These are phyloP conservation scores for Pyrrhosoma nymphula DNA, from an alignment of 2,888 invertebrate species.

Conservation along the genomic window DNA sequence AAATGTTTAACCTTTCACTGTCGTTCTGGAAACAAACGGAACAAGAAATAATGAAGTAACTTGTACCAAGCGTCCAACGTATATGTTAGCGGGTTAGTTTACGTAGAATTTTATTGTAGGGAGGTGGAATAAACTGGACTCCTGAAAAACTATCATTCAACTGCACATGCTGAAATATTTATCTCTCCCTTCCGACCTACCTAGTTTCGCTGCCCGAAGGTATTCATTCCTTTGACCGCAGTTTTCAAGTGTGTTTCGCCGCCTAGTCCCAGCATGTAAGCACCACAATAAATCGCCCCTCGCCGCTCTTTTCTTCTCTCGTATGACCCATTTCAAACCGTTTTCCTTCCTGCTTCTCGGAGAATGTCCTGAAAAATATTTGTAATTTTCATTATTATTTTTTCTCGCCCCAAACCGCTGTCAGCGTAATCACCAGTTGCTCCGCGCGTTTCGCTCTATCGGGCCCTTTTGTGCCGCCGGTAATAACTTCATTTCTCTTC, in stretches of 20 bases:
- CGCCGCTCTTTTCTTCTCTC: background rate
- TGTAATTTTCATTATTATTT: background rate
- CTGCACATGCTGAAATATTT: too few species aligned
- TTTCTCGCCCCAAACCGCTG: background rate
- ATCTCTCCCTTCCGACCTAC: too few species aligned
- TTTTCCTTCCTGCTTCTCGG: background rate
- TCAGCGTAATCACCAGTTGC: constrained; percentile 10
- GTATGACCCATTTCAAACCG: background rate
- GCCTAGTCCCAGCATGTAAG: background rate
- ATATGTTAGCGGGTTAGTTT: too few species aligned
- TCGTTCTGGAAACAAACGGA: too few species aligned
- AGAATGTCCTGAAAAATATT: background rate
- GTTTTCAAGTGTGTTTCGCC: background rate
- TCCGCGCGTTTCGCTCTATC: background rate
- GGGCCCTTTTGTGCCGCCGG: constrained; percentile 11
- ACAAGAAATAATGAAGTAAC: too few species aligned
- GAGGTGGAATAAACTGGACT: too few species aligned
- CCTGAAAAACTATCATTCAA: too few species aligned
- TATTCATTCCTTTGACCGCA: too few species aligned
- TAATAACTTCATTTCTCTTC: constrained; percentile 39
- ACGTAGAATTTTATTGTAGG: too few species aligned
- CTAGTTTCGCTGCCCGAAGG: too few species aligned
- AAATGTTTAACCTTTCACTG: too few species aligned
- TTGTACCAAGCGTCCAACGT: too few species aligned
- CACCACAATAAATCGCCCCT: background rate